Evolutionary conservation across 2,113 vertebrate species (phyloP).

Genomic region (Tychaedon coryphoeus): DNA sequence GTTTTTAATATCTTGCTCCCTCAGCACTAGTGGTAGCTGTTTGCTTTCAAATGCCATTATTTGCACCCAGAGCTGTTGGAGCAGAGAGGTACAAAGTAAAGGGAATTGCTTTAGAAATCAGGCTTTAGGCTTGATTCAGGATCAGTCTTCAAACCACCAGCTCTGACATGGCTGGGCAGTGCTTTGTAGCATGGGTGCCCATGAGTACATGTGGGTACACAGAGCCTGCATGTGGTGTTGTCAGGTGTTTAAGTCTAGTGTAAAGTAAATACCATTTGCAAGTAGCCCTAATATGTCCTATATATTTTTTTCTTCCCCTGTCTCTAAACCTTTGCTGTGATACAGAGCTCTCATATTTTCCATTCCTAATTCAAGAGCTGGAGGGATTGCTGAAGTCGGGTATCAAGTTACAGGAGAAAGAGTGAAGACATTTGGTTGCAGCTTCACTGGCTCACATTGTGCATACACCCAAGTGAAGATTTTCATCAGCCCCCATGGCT

Average conservation of each 20-base stretch:
- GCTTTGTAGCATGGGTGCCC: accelerated
- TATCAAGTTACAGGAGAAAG: conserved; percentile 58
- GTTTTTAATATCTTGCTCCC: not conserved
- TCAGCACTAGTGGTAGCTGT: not conserved
- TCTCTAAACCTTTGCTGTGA: conserved; percentile 20
- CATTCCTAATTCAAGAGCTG: conserved; percentile 63
- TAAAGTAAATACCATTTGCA: not conserved
- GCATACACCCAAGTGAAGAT: not conserved
- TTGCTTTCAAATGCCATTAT: not conserved
- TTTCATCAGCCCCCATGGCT: not conserved
- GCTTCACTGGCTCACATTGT: not conserved
- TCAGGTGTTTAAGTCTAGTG: not conserved
- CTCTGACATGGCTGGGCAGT: not conserved
- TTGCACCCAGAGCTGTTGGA: not conserved
- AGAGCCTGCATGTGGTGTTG: not conserved
- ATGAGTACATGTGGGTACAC: not conserved
- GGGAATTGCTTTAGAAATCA: not conserved
- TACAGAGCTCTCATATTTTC: conserved; percentile 59
- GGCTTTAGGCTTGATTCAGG: not conserved
- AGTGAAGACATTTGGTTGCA: conserved; percentile 56
- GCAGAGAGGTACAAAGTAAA: not conserved
- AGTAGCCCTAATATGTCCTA: not conserved
- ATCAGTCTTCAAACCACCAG: not conserved
- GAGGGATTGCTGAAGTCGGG: conserved; percentile 45
- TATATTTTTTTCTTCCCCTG: accelerated